These are phyloP conservation scores for Carassius auratus DNA, from an alignment of 2,113 vertebrate species.

Conservation along the genomic window DNA sequence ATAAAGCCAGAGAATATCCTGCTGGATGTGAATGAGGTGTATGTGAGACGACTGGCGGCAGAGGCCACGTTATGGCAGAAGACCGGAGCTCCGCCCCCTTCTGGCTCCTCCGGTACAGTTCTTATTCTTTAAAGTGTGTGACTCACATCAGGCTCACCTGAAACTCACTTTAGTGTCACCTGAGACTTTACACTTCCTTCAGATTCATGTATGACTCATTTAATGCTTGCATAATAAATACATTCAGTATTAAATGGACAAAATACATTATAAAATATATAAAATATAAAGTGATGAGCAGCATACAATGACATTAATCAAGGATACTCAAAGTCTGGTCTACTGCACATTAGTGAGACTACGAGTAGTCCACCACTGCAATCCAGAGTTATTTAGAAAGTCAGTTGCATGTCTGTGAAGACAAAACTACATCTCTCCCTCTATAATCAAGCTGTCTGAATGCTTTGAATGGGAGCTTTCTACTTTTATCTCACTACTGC, in stretches of 20 bases:
- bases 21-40: slow-evolving; percentile 84
- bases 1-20: slow-evolving; percentile 94
- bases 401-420: not conserved
- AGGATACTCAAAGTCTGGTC: not conserved
- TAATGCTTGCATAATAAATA: slow-evolving; percentile 4
- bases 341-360: not conserved
- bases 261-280: no score
- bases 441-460: not conserved
- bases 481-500: not conserved
- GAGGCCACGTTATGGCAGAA: slow-evolving; percentile 88
- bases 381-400: not conserved
- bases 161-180: not conserved
- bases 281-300: not conserved
- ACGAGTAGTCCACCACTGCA: not conserved
- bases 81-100: slow-evolving; percentile 80
- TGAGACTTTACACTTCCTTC: not conserved
- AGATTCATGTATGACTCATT: not conserved
- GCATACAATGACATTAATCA: not conserved
- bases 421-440: not conserved
- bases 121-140: not conserved
- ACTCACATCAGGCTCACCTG: not conserved
- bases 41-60: slow-evolving; percentile 82
- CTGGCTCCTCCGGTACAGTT: slow-evolving; percentile 82
- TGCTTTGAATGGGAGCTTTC: not conserved
- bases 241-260: not conserved